Base-by-base conservation (phyloP, 2,113 vertebrate genomes). In the Apodemus sylvaticus region DNA sequence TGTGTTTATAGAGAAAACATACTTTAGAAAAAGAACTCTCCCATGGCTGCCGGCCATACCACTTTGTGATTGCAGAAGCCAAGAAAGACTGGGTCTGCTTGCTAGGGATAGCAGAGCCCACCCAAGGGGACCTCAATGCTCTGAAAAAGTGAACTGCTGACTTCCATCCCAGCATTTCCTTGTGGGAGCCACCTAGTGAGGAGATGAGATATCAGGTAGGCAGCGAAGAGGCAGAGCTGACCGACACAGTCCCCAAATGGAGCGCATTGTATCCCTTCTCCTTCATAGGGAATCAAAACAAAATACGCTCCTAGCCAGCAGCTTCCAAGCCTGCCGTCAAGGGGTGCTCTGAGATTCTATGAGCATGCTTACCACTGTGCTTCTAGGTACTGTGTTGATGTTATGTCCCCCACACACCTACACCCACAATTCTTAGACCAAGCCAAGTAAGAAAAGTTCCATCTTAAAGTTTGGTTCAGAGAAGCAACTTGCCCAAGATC, bases 1-100 rank as follows among this genome's bases (percentile, higher is more conserved):
- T 92, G 77, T 97, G 97, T 98, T 97, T 98, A 96, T 95, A 97
- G 19, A 97, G 96, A 94, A 97, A 97, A 96, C 95, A 96, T 94
- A 96, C 95, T 98, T 94, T 64, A 81, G 97, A 81, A 96, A 95
- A 97, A 97, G 96, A 94, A 85, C 93, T 97, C 94, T 97, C 76
- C 53, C 64, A 11, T 86, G 96, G 97, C 93, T 60, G 70, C 62
- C 0, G 42, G 96, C 96, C 96, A 97, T 55, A 85, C 96, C 97
- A 96, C 97, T 96, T 96, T 95, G 70, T 77, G 93, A 94, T 45
- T 85, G 42, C 92, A 39, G 92, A 88, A 95, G 90, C 66, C 74
- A 48, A 83, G 94, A 51, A 31, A 51, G 81, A 73, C 93, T 78
- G 39, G 36, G 36, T 26, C 45, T 92, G 89, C 53, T 73, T 58